These are phyloP conservation scores for Drosophila borborema DNA, from an alignment of 2,888 invertebrate genomes.

Conservation along the genomic window DNA sequence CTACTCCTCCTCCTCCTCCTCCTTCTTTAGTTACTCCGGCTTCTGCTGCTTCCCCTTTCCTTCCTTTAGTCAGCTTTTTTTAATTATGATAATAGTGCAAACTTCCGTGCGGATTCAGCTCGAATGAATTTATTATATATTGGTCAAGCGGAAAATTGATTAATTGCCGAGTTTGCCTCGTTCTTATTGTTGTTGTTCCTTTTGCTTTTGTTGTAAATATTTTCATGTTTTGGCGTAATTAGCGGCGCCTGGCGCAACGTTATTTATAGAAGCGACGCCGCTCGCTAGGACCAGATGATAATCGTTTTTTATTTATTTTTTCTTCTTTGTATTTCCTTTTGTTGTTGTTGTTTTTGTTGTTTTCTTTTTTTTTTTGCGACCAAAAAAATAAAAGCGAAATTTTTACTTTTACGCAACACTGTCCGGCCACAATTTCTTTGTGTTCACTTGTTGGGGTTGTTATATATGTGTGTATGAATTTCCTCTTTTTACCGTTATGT, in stretches of 20 bases:
- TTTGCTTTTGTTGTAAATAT: conserved; percentile 59
- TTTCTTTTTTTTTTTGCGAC: neutral
- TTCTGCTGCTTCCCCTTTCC: neutral
- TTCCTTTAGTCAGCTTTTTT: conserved; percentile 25
- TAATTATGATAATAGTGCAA: conserved; percentile 69
- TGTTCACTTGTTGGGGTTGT: conserved; percentile 39
- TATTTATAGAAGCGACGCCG: conserved; percentile 67
- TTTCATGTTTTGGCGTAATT: conserved; percentile 80
- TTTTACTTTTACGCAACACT: conserved; percentile 61
- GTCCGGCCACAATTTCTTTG: conserved; percentile 40
- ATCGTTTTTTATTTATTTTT: conserved; percentile 51
- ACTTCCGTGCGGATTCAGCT: conserved; percentile 47
- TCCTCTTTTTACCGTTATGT: conserved; percentile 7
- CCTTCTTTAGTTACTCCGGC: neutral
- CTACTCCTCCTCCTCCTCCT: conserved; percentile 7
- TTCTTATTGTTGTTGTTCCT: conserved; percentile 29
- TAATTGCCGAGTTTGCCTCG: conserved; percentile 65
- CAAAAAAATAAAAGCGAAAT: conserved; percentile 37
- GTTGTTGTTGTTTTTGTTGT: neutral
- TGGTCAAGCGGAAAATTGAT: conserved; percentile 80
- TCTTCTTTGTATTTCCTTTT: neutral
- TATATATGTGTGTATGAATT: conserved; percentile 19
- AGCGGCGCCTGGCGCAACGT: conserved; percentile 62
- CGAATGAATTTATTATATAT: conserved; percentile 57
- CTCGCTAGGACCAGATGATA: conserved; percentile 62